Base-by-base conservation (phyloP, 2,113 vertebrate species). In the Elaphurus davidianus region DNA sequence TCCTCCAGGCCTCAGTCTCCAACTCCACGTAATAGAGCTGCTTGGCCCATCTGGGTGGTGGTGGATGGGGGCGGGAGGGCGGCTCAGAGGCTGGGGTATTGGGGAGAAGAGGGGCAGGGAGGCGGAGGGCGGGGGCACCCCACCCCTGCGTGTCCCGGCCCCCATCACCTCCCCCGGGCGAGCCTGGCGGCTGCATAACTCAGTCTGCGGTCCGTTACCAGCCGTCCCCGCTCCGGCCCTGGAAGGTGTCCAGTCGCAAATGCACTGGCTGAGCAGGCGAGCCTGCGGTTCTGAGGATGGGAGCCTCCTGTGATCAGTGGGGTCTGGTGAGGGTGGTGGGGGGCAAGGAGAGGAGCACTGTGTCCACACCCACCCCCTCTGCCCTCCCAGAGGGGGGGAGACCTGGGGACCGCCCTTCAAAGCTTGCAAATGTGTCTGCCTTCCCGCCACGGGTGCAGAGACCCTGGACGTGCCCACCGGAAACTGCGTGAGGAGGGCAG, bases 151-250 rank as follows among this genome's bases (percentile, higher is more conserved):
- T 17, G 36, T 62, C 93, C 21, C 67, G 55, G 47, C 27, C 43
- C 64, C 98, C 91, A 86, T 93, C 88, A 87, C 0, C n/a, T 74
- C 54, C 17, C 79, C 59, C 12, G 5, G 30, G 57, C 23, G 1
- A 3, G 23, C 25, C 36, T 76, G 71, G 40, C 2, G 71, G 96
- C 97, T 84, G 79, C 89, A 98, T 98, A 98, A 98, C 76, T 98
- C 98, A 98, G 43, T 92, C 87, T 98, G 98, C 96, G 98, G 98
- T 99, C 98, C 96, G 98, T 98, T 98, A 98, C 88, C 83, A 59
- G 90, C 97, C 45, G 2, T 21, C 88, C 17, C 96, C 88, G 36
- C 78, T 95, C 97, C 1, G 6, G 93, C 91, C 59, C 90, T 98
- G 96, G 90, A 97, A 98, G 96, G 45, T 79, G 96, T 89, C 94